Conservation (phyloP, 2,797 vertebrate genomes). For the Pterois miles region DNA sequence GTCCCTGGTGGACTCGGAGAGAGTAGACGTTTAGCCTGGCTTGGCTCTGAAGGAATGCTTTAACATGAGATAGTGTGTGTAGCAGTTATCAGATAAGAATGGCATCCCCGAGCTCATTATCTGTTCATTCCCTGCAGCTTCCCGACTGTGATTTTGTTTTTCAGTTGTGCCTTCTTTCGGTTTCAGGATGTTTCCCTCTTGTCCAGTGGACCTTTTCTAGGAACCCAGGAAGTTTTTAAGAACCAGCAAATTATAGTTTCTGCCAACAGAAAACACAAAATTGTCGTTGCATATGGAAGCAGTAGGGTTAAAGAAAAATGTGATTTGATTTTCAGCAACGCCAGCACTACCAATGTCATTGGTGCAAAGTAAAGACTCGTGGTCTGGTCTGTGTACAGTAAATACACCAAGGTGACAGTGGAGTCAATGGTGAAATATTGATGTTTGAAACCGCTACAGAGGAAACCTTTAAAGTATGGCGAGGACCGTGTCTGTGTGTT, state of each 20-base stretch:
- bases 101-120: background rate
- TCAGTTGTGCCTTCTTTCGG: background rate
- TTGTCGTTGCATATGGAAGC: background rate
- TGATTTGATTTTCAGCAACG: background rate
- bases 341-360: background rate
- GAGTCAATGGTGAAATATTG: slow-evolving; percentile 31
- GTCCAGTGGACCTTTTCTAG: background rate
- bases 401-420: slow-evolving; percentile 20
- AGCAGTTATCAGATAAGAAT: slow-evolving; percentile 2
- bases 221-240: background rate
- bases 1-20: background rate
- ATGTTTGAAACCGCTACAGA: slow-evolving; percentile 44
- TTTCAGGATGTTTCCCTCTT: background rate
- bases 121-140: background rate
- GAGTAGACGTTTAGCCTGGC: background rate
- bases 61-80: slow-evolving; percentile 39
- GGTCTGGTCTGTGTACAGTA: slow-evolving; percentile 27
- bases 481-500: background rate
- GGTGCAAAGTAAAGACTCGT: background rate
- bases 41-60: slow-evolving; percentile 60
- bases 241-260: background rate
- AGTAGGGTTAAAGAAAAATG: background rate
- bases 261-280: background rate
- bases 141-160: background rate
- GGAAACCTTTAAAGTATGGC: slow-evolving; percentile 45